A percentile compares a stretch with the other conserved stretches of the same genome.
These are phyloP conservation scores for Sebastes alutus DNA, from an alignment of 2,797 vertebrate genomes.

Conservation along the genomic window DNA sequence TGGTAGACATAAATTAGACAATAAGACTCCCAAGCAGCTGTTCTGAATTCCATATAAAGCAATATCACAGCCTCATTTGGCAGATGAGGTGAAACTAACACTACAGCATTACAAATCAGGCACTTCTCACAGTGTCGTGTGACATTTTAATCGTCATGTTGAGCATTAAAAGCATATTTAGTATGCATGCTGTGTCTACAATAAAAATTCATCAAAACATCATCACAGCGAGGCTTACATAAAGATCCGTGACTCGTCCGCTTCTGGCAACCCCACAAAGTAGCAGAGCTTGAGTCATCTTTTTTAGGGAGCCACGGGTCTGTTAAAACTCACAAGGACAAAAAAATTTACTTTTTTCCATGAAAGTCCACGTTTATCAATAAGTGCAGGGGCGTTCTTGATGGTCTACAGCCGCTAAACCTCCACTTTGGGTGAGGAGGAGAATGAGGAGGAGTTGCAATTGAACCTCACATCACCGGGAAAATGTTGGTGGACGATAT, in stretches of 20 bases:
- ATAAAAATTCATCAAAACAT: slow-evolving; percentile 21
- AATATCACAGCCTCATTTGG: neutral
- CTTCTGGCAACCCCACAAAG: slow-evolving; percentile 26
- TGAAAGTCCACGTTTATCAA: slow-evolving; percentile 33
- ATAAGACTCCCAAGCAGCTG: neutral
- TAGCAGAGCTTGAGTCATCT: slow-evolving; percentile 26
- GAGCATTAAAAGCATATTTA: slow-evolving; percentile 14
- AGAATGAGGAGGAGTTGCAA: slow-evolving; percentile 8
- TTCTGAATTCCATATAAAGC: neutral
- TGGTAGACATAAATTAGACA: neutral
- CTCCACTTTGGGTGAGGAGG: slow-evolving; percentile 11
- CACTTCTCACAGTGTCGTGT: slow-evolving; percentile 1
- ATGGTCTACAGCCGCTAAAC: slow-evolving; percentile 6
- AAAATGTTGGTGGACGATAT: neutral
- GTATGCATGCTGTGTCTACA: neutral
- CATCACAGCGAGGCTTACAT: slow-evolving; percentile 20
- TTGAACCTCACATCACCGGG: neutral
- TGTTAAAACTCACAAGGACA: slow-evolving; percentile 5
- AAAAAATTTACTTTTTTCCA: neutral
- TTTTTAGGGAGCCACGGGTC: slow-evolving; percentile 1
- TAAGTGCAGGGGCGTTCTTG: slow-evolving; percentile 15
- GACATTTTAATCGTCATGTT: slow-evolving; percentile 39
- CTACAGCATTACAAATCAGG: slow-evolving; percentile 2
- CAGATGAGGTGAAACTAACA: neutral
- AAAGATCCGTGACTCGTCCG: slow-evolving; percentile 34